Percentiles rank a stretch among this genome's conserved stretches.
phyloP scores from a whole-genome alignment of 1,140 invertebrate genomes.

The Mizuhopecten yessoensis region DNA sequence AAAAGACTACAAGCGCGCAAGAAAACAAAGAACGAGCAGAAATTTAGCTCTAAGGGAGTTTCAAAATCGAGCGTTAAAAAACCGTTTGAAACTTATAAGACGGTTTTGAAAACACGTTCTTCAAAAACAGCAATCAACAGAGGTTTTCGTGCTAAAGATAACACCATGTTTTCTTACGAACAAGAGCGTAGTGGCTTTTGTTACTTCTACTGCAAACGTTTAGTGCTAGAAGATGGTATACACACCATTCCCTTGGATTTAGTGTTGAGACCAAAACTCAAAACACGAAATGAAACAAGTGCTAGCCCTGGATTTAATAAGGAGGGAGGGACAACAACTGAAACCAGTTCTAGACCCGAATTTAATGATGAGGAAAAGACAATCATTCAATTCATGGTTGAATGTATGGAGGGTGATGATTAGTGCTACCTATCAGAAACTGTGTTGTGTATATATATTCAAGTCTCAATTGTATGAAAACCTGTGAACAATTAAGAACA shows the following conservation, averaged over 20 bases:
- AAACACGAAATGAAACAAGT: too few species aligned
- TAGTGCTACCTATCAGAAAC: not conserved
- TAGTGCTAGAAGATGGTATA: slow-evolving; percentile 45
- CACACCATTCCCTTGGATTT: slow-evolving; percentile 40
- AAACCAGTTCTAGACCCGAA: too few species aligned
- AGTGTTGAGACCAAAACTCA: too few species aligned
- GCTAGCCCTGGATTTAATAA: too few species aligned
- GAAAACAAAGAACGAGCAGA: slow-evolving; percentile 14
- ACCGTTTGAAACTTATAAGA: not conserved
- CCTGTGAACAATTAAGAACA: too few species aligned
- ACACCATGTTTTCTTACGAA: slow-evolving; percentile 48
- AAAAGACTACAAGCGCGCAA: not conserved
- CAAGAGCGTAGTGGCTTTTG: slow-evolving; percentile 47
- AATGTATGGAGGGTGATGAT: too few species aligned
- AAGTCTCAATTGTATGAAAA: too few species aligned
- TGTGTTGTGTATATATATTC: too few species aligned
- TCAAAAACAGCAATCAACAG: not conserved
- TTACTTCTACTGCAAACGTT: slow-evolving; percentile 55
- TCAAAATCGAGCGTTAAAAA: slow-evolving; percentile 40
- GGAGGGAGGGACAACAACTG: too few species aligned
- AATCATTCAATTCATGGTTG: too few species aligned
- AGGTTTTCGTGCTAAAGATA: slow-evolving; percentile 50
- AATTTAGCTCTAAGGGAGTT: slow-evolving; percentile 61
- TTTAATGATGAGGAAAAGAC: too few species aligned
- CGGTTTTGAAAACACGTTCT: not conserved